Percentiles rank a stretch among this genome's conserved stretches.
Conservation (phyloP, 64 coral and sea anemone species). For the Montipora efflorescens region DNA sequence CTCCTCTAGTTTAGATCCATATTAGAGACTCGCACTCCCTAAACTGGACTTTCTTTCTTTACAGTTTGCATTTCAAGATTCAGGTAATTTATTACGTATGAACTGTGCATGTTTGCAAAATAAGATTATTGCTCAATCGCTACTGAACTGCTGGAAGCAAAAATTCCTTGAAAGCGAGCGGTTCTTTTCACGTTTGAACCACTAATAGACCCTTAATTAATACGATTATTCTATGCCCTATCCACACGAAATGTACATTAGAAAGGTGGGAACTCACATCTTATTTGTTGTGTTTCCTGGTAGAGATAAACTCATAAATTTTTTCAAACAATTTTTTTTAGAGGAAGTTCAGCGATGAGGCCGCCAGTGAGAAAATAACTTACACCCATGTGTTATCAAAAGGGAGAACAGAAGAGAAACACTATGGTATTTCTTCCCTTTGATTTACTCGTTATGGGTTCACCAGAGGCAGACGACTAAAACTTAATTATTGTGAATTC, state of each 20-base stretch:
- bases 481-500: too few relatives aligned
- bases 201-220: neutral
- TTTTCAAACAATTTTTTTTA: neutral
- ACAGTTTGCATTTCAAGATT: slow-evolving; percentile 89
- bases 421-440: slow-evolving; percentile 65
- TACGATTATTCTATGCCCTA: too few relatives aligned
- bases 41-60: slow-evolving; percentile 13
- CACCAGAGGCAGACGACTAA: too few relatives aligned
- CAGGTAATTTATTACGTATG: slow-evolving; percentile 56
- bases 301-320: neutral
- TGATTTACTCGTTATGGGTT: too few relatives aligned
- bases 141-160: too few relatives aligned
- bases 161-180: too few relatives aligned
- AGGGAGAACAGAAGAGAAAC: slow-evolving; percentile 79
- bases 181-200: too few relatives aligned
- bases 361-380: slow-evolving; percentile 77
- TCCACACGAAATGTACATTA: too few relatives aligned
- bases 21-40: too few relatives aligned
- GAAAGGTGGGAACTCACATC: too few relatives aligned
- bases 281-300: neutral
- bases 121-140: too few relatives aligned
- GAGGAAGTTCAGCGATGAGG: slow-evolving; percentile 82
- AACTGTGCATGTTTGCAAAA: too few relatives aligned
- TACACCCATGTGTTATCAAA: slow-evolving; percentile 89
- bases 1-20: neutral